Evolutionary conservation across 2,113 vertebrate species (phyloP).

Genomic region (Limnothrissa miodon): DNA sequence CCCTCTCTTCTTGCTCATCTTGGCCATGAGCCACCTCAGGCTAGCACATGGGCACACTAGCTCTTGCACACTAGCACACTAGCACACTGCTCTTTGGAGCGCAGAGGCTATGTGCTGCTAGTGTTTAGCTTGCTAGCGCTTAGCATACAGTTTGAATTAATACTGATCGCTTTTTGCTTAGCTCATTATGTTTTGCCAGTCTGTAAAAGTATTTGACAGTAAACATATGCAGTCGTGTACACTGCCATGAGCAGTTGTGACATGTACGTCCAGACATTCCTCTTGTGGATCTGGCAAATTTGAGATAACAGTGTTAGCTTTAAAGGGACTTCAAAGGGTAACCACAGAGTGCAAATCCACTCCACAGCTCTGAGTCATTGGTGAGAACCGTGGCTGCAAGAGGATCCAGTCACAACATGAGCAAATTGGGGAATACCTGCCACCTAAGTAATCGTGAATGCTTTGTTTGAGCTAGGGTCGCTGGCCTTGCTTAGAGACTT

Average conservation of each 20-base stretch:
- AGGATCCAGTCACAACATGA: background rate
- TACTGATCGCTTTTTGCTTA: background rate
- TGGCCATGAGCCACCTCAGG: constrained; percentile 50
- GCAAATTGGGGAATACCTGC: constrained; percentile 8
- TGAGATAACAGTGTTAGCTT: background rate
- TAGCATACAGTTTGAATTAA: background rate
- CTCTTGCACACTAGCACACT: no score
- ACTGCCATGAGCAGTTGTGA: background rate
- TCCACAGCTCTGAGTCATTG: background rate
- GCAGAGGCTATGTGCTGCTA: background rate
- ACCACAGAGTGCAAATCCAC: background rate
- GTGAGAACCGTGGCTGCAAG: background rate
- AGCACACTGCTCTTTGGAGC: background rate
- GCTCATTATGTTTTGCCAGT: background rate
- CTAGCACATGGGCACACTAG: background rate
- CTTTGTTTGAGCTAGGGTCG: constrained; percentile 45
- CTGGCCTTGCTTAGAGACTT: constrained; percentile 57
- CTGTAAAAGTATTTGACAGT: background rate
- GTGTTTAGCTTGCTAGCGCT: background rate
- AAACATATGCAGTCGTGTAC: background rate
- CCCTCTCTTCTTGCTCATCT: constrained; percentile 60
- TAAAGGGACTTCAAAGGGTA: background rate
- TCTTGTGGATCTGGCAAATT: background rate
- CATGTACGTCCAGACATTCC: background rate
- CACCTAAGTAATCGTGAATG: constrained; percentile 20